phyloP scores from a whole-genome alignment of 2,797 vertebrate genomes.

The Poeciliopsis gracilis region DNA sequence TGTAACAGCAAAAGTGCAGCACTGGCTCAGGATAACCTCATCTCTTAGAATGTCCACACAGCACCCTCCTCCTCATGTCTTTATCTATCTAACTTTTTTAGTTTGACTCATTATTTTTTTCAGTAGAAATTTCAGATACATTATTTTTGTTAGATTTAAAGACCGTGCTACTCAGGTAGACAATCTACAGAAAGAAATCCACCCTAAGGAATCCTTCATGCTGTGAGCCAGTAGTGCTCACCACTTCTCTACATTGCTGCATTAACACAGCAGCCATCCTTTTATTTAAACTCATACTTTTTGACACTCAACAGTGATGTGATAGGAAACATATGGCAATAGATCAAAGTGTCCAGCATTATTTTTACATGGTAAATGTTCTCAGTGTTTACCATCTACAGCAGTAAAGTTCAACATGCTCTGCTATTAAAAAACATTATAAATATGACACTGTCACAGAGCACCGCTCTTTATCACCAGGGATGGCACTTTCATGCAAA shows the following conservation, averaged over 20 bases:
- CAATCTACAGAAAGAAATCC: not conserved
- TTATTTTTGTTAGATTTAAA: not conserved
- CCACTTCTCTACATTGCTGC: not conserved
- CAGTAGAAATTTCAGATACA: not conserved
- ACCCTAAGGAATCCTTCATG: not conserved
- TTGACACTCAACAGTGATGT: not conserved
- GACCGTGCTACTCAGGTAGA: not conserved
- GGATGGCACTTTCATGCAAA: conserved; percentile 2
- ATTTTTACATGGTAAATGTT: not conserved
- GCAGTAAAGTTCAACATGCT: not conserved
- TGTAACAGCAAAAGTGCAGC: no score
- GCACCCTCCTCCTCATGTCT: no score
- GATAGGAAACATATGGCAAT: not conserved
- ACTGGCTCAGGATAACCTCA: no score
- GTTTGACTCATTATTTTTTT: not conserved
- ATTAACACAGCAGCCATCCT: not conserved
- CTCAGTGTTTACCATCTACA: not conserved
- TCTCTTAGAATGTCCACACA: no score
- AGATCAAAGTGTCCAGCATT: not conserved
- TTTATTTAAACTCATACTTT: not conserved
- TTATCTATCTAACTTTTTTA: not conserved
- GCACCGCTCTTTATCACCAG: not conserved
- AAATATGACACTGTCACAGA: not conserved
- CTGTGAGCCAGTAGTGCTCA: not conserved
- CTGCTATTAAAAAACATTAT: conserved; percentile 1